Evolutionary conservation across 2,113 vertebrate genomes (phyloP), one percentile per base, ranked within the genome.

Genomic region (Castor canadensis): DNA sequence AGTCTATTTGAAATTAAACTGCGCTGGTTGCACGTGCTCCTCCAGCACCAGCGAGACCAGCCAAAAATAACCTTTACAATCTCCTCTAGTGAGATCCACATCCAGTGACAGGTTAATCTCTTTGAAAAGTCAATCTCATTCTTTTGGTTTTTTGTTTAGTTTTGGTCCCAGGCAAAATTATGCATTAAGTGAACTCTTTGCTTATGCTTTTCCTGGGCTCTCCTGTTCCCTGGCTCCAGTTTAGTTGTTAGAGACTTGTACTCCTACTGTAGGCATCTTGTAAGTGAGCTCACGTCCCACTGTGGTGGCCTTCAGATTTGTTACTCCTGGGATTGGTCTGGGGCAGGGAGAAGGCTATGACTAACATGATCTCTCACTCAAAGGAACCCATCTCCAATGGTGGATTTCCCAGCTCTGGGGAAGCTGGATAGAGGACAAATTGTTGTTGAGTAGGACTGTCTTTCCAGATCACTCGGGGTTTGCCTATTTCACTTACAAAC

Each of bases 1-100:
- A 76, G 15, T 76, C 79, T 80, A 87, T 83, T 94, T 67, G 81
- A 94, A 95, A 80, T 82, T 83, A 92, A 38, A 73, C 76, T 58
- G n/a, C 30, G 85, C 7, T 32, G 13, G 75, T 49, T 82, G 4
- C 12, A 2, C 69, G 60, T 24, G 49, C 20, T 91, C 22, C 56
- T 94, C 20, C 3, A n/a, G 45, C 16, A 83, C 9, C 28, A 77
- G 82, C 52, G 47, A 88, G 52, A 77, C 8, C 38, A 86, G 86
- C 52, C 75, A 75, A 64, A 56, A 76, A 58, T 38, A 87, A 54
- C 19, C 82, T 91, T 71, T 75, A 58, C 82, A 67, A 73, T 54
- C 11, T 91, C 62, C 58, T 89, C 84, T 66, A 49, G 54, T 45
- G 35, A 97, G 76, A 62, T 49, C 24, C 56, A 84, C 32, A 49